Evolutionary conservation across 2,888 invertebrate species (phyloP).

Genomic region (Cryptophagus acutangulus): DNA sequence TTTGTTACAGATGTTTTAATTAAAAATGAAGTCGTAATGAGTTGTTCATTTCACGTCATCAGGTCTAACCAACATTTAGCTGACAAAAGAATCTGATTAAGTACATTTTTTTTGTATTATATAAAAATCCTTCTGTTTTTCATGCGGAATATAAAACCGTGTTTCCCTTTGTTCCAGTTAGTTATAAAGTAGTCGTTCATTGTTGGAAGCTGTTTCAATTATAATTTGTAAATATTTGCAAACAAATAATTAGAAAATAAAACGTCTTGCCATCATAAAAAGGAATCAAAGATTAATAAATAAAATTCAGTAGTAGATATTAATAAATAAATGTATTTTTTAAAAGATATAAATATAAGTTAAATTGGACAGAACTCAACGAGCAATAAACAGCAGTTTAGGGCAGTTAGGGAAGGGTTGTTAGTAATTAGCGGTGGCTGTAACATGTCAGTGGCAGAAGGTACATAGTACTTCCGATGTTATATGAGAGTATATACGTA

Average conservation of each 20-base stretch:
- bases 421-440: constrained; percentile 35
- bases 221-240: too few relatives aligned
- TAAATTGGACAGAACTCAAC: constrained; percentile 25
- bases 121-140: neutral
- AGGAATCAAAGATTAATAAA: too few relatives aligned
- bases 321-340: too few relatives aligned
- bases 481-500: constrained; percentile 26
- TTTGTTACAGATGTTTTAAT: constrained; percentile 23
- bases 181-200: too few relatives aligned
- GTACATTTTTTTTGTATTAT: constrained; percentile 14
- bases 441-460: constrained; percentile 38
- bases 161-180: too few relatives aligned
- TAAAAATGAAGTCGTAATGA: constrained; percentile 21
- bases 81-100: constrained; percentile 24
- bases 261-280: too few relatives aligned
- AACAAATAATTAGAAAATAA: too few relatives aligned
- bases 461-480: constrained; percentile 38
- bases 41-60: constrained; percentile 23
- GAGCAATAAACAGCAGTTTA: constrained; percentile 31
- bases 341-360: constrained; percentile 12
- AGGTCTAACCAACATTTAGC: constrained; percentile 20
- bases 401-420: constrained; percentile 34
- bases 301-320: too few relatives aligned
- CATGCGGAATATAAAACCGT: too few relatives aligned
- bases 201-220: too few relatives aligned